Percentiles rank a stretch among this genome's conserved stretches.
Conservation (phyloP, 2,113 vertebrate genomes). For the Steatornis caripensis region DNA sequence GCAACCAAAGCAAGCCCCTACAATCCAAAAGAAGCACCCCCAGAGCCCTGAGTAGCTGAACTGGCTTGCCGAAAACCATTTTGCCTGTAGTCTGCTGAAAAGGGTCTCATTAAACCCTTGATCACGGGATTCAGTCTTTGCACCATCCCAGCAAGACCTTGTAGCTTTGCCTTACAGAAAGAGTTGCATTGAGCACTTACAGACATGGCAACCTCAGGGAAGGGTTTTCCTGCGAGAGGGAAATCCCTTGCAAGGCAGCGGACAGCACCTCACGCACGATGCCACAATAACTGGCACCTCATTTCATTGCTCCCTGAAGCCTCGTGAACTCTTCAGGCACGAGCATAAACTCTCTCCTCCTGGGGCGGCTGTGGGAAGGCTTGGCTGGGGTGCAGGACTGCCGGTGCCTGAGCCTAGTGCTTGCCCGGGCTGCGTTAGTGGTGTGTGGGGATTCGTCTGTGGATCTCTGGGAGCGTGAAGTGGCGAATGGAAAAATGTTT, state of each 20-base stretch:
- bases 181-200: not conserved
- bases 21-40: not conserved
- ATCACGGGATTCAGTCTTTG: not conserved
- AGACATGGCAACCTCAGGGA: not conserved
- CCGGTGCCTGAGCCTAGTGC: rapidly evolving
- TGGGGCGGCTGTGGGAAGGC: not conserved
- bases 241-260: not conserved
- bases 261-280: not conserved
- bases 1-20: not conserved
- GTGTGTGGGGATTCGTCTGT: not conserved
- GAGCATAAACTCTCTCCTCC: not conserved
- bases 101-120: not conserved
- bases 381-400: rapidly evolving
- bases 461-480: not conserved
- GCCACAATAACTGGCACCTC: not conserved
- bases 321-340: not conserved
- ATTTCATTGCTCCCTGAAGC: not conserved
- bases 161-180: not conserved
- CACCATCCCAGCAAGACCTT: not conserved
- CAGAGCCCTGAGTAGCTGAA: not conserved
- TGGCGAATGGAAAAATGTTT: not conserved
- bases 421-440: not conserved
- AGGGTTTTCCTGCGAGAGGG: not conserved
- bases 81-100: not conserved
- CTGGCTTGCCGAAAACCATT: not conserved